phyloP scores from a whole-genome alignment of 2,113 vertebrate species.

The Phrynocephalus versicolor region DNA sequence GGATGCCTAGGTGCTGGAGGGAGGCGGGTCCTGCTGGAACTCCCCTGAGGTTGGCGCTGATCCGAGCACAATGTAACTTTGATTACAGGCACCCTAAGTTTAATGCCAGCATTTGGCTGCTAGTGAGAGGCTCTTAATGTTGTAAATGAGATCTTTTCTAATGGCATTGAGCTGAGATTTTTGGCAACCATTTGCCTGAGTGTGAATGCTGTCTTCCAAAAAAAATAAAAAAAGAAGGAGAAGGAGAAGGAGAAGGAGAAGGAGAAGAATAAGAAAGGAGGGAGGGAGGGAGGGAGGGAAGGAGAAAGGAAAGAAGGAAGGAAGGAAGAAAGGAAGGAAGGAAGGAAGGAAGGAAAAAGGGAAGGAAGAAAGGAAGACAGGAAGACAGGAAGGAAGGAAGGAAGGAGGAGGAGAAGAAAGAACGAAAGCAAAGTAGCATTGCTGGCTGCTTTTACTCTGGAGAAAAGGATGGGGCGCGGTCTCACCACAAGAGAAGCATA shows the following conservation, averaged over 20 bases:
- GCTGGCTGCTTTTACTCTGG: slow-evolving; percentile 58
- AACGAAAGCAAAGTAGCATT: slow-evolving; percentile 53
- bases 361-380: too few species aligned
- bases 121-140: slow-evolving; percentile 68
- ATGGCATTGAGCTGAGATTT: slow-evolving; percentile 73
- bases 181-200: slow-evolving; percentile 66
- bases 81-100: slow-evolving; percentile 74
- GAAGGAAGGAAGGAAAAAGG: too few species aligned
- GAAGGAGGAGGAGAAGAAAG: too few species aligned
- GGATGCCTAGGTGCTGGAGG: slow-evolving; percentile 62
- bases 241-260: too few species aligned
- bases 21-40: slow-evolving; percentile 62
- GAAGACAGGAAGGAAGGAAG: too few species aligned
- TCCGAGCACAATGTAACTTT: slow-evolving; percentile 73
- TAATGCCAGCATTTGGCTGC: slow-evolving; percentile 71
- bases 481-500: slow-evolving; percentile 42
- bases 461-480: slow-evolving; percentile 1
- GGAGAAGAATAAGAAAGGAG: too few species aligned
- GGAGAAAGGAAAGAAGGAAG: too few species aligned
- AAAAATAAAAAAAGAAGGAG: too few species aligned
- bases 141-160: slow-evolving; percentile 62
- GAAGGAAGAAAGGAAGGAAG: too few species aligned
- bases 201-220: slow-evolving; percentile 38
- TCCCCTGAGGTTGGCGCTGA: slow-evolving; percentile 71
- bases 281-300: too few species aligned